Evolutionary conservation across 2,888 invertebrate species (phyloP).

Genomic region (Andrena bucephala): DNA sequence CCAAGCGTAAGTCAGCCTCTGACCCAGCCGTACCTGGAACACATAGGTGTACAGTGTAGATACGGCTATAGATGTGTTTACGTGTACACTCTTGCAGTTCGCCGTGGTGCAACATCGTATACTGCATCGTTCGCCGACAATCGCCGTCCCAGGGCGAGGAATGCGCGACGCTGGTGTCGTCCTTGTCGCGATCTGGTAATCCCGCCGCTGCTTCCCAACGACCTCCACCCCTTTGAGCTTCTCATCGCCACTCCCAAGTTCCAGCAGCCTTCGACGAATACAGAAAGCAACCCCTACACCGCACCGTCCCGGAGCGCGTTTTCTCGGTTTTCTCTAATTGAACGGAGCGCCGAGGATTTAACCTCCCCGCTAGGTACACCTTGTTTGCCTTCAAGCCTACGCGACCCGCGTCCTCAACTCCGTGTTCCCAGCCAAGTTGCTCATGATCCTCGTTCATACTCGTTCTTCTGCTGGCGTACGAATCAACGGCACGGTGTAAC

Average conservation of each 20-base stretch:
- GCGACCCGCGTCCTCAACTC: constrained; percentile 19
- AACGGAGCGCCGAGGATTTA: constrained; percentile 67
- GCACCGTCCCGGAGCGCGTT: constrained; percentile 53
- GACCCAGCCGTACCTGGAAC: constrained; percentile 21
- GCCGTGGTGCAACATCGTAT: constrained; percentile 61
- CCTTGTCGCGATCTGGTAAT: constrained; percentile 65
- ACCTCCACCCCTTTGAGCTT: constrained; percentile 11
- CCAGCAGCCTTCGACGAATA: constrained; percentile 37
- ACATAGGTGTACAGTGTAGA: constrained; percentile 22
- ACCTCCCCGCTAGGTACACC: constrained; percentile 23
- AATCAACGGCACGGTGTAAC: constrained; percentile 34
- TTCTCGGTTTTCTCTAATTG: constrained; percentile 75
- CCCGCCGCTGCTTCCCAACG: constrained; percentile 53
- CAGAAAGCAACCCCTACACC: constrained; percentile 16
- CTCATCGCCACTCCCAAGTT: constrained; percentile 23
- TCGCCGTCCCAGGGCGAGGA: constrained; percentile 50
- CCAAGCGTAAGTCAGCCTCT: constrained; percentile 6
- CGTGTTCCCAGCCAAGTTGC: constrained; percentile 26
- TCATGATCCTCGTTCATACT: constrained; percentile 44
- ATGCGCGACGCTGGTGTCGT: constrained; percentile 45
- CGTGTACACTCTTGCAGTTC: constrained; percentile 39
- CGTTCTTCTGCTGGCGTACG: neutral
- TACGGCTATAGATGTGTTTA: constrained; percentile 30
- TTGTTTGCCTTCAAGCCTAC: constrained; percentile 41
- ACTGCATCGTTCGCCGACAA: constrained; percentile 67